Evolutionary conservation across 2,113 vertebrate species (phyloP).

Genomic region (Arenaria interpres): DNA sequence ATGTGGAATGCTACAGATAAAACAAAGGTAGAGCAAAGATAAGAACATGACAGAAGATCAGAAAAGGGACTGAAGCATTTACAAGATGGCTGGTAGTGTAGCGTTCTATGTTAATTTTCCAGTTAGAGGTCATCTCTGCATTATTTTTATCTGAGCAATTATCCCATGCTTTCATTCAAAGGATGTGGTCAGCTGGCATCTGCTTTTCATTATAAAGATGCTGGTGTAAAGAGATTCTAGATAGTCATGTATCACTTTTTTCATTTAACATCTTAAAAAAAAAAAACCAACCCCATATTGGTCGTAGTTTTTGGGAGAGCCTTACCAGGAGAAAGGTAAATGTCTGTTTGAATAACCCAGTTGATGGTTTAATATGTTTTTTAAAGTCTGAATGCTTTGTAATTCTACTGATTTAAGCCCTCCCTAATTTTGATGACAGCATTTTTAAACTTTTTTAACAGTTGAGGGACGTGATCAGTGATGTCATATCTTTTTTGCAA

Average conservation of each 20-base stretch:
- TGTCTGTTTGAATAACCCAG: neutral
- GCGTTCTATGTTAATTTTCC: neutral
- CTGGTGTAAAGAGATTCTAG: neutral
- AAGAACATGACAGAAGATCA: neutral
- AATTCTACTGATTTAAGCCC: neutral
- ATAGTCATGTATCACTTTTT: neutral
- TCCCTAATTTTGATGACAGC: neutral
- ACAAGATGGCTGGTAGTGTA: neutral
- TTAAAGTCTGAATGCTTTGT: neutral
- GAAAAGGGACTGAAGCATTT: neutral
- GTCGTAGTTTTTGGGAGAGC: neutral
- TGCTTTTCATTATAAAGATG: neutral
- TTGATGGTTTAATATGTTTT: neutral
- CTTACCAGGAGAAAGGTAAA: neutral
- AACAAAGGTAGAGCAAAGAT: neutral
- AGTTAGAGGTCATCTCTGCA: neutral
- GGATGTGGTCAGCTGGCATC: neutral
- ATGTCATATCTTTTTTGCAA: neutral
- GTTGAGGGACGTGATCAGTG: neutral
- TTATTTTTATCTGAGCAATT: neutral
- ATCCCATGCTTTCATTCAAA: neutral
- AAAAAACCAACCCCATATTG: neutral
- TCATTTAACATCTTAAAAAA: neutral
- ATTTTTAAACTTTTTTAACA: neutral
- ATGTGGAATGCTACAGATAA: neutral